Evolutionary conservation across 2,888 invertebrate genomes (phyloP).

Genomic region (Amphipoea lucens): DNA sequence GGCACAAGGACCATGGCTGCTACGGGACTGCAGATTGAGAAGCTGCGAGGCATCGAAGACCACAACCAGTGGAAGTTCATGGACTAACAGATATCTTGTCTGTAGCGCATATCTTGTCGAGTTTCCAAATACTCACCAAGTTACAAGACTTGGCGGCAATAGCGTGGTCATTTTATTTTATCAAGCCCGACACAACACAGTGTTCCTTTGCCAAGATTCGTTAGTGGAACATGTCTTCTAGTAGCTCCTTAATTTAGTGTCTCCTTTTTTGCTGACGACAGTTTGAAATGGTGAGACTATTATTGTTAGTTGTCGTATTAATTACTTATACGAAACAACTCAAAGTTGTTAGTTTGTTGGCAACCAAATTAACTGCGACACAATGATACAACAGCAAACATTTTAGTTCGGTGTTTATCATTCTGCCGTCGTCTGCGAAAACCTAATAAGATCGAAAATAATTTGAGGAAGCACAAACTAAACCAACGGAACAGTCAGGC

Average conservation of each 20-base stretch:
- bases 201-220: conserved; percentile 46
- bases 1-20: too few species aligned
- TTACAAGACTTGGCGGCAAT: conserved; percentile 2
- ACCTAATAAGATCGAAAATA: conserved; percentile 33
- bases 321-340: not conserved
- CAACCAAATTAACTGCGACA: conserved; percentile 16
- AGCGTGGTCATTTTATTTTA: conserved; percentile 31
- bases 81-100: not conserved
- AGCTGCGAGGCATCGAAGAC: too few species aligned
- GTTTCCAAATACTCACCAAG: not conserved
- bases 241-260: conserved; percentile 9
- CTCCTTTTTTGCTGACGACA: conserved; percentile 9
- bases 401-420: conserved; percentile 34
- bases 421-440: conserved; percentile 29
- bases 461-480: conserved; percentile 24
- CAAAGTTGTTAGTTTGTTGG: conserved; percentile 1
- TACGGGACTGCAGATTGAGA: too few species aligned
- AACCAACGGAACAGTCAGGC: not conserved
- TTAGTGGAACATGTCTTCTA: conserved; percentile 31
- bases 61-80: too few species aligned
- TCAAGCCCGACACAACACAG: conserved; percentile 7
- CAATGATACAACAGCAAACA: conserved; percentile 10
- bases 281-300: not conserved
- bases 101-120: not conserved
- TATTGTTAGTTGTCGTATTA: conserved; percentile 4